Evolutionary conservation across 2,888 invertebrate species (phyloP).

Genomic region (Hecatera dysodea): DNA sequence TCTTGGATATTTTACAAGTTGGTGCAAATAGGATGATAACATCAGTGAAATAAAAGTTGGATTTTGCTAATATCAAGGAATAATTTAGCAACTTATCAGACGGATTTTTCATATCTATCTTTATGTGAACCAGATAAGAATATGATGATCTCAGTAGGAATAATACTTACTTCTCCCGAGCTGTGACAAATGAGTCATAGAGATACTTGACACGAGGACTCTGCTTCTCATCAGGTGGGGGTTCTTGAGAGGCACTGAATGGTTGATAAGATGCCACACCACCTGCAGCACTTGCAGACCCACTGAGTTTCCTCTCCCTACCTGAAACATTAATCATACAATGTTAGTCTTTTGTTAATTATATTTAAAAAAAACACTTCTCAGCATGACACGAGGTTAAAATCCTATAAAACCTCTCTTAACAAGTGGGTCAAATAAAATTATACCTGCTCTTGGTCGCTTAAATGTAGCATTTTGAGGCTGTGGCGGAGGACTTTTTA

Average conservation of each 20-base stretch:
- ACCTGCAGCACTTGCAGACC: slow-evolving; percentile 91
- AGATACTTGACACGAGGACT: slow-evolving; percentile 91
- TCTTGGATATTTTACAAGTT: too few species aligned
- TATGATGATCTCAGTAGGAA: neutral
- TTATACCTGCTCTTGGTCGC: slow-evolving; percentile 93
- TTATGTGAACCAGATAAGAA: neutral
- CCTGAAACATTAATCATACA: slow-evolving; percentile 77
- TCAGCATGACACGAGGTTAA: neutral
- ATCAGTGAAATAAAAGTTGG: too few species aligned
- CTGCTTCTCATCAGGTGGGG: slow-evolving; percentile 93
- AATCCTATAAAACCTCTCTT: neutral
- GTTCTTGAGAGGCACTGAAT: slow-evolving; percentile 96
- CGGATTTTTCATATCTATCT: too few species aligned
- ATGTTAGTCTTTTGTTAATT: neutral
- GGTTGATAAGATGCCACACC: slow-evolving; percentile 97
- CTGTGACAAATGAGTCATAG: slow-evolving; percentile 90
- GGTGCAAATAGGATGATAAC: too few species aligned
- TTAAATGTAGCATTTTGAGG: slow-evolving; percentile 98
- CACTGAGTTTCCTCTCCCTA: slow-evolving; percentile 94
- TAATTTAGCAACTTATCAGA: neutral
- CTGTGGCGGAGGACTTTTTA: slow-evolving; percentile 95
- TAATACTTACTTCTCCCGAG: slow-evolving; percentile 84
- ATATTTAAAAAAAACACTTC: too few species aligned
- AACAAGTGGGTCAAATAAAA: neutral
- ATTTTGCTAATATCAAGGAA: neutral